Base-by-base conservation (phyloP, 2,888 invertebrate species). In the Deilephila porcellus region DNA sequence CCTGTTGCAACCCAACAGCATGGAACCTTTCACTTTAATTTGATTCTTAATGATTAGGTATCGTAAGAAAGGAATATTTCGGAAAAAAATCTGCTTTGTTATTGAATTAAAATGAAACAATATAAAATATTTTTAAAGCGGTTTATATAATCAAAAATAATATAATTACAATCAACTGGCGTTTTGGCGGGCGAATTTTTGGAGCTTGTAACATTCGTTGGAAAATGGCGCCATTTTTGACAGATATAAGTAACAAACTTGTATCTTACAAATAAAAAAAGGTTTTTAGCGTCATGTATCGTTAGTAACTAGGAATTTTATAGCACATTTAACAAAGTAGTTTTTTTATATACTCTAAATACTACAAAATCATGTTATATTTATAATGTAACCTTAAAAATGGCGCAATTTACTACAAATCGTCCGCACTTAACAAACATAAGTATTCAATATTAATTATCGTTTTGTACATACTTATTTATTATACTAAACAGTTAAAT, bases 141-240 rank as follows among this genome's bases (percentile, higher is more conserved):
- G 67, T 67, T 67, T 67, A 67, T 67, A 67, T 67, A 67, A 67
- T 67, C 25, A 67, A 67, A 45, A 67, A 67, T 67, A 67, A 67
- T 52, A 67, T 67, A 52, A 67, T 67, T 67, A 67, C 52, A 52
- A 67, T 67, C 52, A 67, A 67, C 67, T 67, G 67, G 67, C 67
- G 25, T 67, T 45, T 67, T 52, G 67, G 67, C 67, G 52, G 67
- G 67, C 67, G 67, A 67, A 52, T 52, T 67, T 45, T 67, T 17
- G 3, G 67, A 67, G 67, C 25, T 52, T 52, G 52, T 52, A 52
- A 52, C 17, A 25, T 52, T 52, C 52, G 17, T 25, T 20, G 20
- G 37, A 67, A 67, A 52, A 52, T 67, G 52, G 67, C 67, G 67
- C 67, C 67, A 67, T 67, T 67, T 67, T 52, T 17, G 45, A 52